Conservation (phyloP, 2,113 vertebrate genomes). For the Notiomystis cincta region DNA sequence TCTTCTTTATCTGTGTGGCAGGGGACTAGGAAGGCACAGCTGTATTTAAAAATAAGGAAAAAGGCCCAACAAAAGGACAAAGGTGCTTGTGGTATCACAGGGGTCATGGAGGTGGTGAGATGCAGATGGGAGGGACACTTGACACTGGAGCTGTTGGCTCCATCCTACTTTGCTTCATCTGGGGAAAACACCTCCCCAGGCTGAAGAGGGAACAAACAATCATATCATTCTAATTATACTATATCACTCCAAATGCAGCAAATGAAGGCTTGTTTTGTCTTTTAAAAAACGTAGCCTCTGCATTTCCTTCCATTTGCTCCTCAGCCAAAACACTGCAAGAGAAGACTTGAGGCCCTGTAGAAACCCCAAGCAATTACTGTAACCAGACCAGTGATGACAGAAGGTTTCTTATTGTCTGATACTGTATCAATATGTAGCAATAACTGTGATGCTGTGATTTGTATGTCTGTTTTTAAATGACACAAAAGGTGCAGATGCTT, state of each 20-base stretch:
- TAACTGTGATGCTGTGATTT: conserved; percentile 26
- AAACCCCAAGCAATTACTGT: not conserved
- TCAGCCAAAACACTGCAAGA: not conserved
- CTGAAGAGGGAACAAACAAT: not conserved
- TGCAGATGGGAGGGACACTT: not conserved
- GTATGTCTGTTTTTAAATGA: not conserved
- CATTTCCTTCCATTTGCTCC: not conserved
- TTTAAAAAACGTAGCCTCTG: not conserved
- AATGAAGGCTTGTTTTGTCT: not conserved
- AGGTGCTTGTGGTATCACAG: not conserved
- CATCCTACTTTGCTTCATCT: not conserved
- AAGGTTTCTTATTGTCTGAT: conserved; percentile 4
- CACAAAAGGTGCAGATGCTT: accelerated
- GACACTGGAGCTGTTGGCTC: not conserved
- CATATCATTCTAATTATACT: not conserved
- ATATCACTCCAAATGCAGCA: not conserved
- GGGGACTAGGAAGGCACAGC: not conserved
- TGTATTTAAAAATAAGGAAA: not conserved
- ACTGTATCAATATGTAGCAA: conserved; percentile 53
- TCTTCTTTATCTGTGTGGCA: not conserved
- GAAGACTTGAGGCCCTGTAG: not conserved
- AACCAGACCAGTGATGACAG: not conserved
- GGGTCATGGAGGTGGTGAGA: not conserved
- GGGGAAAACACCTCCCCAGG: not conserved
- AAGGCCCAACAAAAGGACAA: not conserved